Base-by-base conservation (phyloP, 2,888 invertebrate genomes). In the Macaria liturata region DNA sequence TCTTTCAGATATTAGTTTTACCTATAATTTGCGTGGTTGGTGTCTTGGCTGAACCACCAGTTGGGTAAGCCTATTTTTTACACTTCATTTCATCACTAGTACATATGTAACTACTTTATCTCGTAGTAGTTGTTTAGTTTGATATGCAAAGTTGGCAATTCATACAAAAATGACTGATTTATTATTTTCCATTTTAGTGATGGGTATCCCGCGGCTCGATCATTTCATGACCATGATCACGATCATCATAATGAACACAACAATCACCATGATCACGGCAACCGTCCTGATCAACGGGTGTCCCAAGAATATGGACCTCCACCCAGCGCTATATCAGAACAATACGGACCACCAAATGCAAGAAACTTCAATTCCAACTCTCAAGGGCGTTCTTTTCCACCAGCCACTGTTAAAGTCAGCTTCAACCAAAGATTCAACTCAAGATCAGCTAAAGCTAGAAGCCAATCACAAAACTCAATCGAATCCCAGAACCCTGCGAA, bases 1-100 rank as follows among this genome's bases (percentile, higher is more conserved):
- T 56, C 2, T 85, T 84, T 46, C 79, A 88, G 88, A 76, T 80
- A 40, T 8, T 43, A 59, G 72, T 84, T 9, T 64, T 88, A 58
- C 68, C 78, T 9, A 65, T 85, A 5, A 43, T 84, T 6, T 80
- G 79, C 62, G 52, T 87, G n/a, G 49, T 82, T 3, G 74, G 71
- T 1, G 62, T 76, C 0, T 3, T 78, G 9, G 88, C 88, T 0
- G 89, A 89, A 64, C 88, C 89, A 46, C 88, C 89, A 0, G 78
- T 88, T 1, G 80, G 80, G 88, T 89, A 79, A 75, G 88, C 75
- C 3, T 42, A 48, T 31, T 34, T 43, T 32, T 9, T 9, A 9
- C 30, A 34, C 4, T 39, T n/a, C 9, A 20, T 1, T 34, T 54
- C 37, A 44, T 9, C 9, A 40, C 4, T 46, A 32, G 40, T 44